A percentile compares a stretch with the other conserved stretches of the same genome.
Conservation (phyloP, 2,797 vertebrate genomes). For the Hephaestus fuliginosus region DNA sequence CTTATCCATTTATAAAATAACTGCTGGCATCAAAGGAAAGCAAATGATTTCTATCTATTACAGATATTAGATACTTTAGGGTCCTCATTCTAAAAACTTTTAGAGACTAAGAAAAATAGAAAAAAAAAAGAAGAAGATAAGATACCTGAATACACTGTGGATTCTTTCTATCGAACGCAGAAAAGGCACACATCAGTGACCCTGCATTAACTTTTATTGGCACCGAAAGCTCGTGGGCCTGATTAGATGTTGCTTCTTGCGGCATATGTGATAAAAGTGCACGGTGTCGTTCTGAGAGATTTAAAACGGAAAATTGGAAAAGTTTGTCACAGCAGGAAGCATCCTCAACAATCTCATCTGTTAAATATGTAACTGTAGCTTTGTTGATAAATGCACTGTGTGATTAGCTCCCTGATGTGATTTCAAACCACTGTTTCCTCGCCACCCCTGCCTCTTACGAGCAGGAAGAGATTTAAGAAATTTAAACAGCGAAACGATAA, state of each 20-base stretch:
- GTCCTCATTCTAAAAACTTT: background rate
- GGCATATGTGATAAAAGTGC: constrained; percentile 18
- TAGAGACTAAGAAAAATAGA: background rate
- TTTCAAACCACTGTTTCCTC: constrained; percentile 2
- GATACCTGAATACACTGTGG: no score
- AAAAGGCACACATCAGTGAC: constrained; percentile 2
- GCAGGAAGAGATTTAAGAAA: constrained; percentile 2
- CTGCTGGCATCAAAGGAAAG: background rate
- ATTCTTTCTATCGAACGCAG: background rate
- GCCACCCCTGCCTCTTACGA: background rate
- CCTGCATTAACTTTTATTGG: constrained; percentile 32
- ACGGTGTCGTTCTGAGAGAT: background rate
- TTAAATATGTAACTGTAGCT: constrained; percentile 13
- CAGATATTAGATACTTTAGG: background rate
- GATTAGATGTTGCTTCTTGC: constrained; percentile 42
- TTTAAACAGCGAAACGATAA: background rate
- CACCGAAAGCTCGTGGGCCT: constrained; percentile 11
- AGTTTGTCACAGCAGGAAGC: constrained; percentile 42
- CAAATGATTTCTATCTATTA: background rate
- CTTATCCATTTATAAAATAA: background rate
- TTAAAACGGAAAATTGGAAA: constrained; percentile 29
- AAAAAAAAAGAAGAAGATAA: background rate
- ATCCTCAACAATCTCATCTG: constrained; percentile 2
- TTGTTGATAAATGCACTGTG: constrained; percentile 33
- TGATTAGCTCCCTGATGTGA: constrained; percentile 42